A percentile compares a stretch with the other conserved stretches of the same genome.
Conservation (phyloP, 1,140 invertebrate genomes). For the Macrosteles quadrilineatus region DNA sequence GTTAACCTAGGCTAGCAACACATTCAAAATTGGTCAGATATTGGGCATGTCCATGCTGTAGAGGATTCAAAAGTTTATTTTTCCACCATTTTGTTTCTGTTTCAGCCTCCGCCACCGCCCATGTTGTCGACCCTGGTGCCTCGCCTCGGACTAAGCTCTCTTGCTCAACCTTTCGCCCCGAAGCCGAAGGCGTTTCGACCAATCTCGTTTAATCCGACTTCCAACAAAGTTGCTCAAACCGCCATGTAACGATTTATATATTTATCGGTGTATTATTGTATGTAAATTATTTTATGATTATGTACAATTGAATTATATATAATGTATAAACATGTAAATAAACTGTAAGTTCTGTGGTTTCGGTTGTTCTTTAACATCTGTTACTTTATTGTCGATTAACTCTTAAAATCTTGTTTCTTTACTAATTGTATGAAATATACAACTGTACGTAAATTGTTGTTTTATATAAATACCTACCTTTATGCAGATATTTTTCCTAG, state of each 20-base stretch:
- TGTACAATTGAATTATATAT: not conserved
- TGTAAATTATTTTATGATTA: not conserved
- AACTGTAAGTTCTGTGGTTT: not conserved
- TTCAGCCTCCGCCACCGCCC: conserved; percentile 17
- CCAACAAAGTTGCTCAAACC: conserved; percentile 40
- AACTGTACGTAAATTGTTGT: too few relatives aligned
- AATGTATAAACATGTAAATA: not conserved
- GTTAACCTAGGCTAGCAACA: too few relatives aligned
- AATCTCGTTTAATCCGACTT: conserved; percentile 50
- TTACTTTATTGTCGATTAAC: conserved; percentile 15
- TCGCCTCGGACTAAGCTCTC: conserved; percentile 25
- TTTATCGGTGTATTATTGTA: conserved; percentile 10
- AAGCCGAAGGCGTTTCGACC: conserved; percentile 51
- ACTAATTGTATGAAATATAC: not conserved
- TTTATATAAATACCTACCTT: too few relatives aligned
- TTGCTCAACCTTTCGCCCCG: conserved; percentile 48
- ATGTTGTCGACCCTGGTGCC: not conserved
- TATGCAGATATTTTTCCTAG: too few relatives aligned
- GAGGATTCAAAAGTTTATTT: too few relatives aligned
- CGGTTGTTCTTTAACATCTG: conserved; percentile 15
- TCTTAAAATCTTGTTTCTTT: not conserved
- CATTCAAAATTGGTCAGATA: too few relatives aligned
- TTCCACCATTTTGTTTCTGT: too few relatives aligned
- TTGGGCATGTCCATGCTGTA: too few relatives aligned
- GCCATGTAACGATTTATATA: conserved; percentile 25